Evolutionary conservation across 1,140 invertebrate species (phyloP).

Genomic region (Cyclargus thomasi): DNA sequence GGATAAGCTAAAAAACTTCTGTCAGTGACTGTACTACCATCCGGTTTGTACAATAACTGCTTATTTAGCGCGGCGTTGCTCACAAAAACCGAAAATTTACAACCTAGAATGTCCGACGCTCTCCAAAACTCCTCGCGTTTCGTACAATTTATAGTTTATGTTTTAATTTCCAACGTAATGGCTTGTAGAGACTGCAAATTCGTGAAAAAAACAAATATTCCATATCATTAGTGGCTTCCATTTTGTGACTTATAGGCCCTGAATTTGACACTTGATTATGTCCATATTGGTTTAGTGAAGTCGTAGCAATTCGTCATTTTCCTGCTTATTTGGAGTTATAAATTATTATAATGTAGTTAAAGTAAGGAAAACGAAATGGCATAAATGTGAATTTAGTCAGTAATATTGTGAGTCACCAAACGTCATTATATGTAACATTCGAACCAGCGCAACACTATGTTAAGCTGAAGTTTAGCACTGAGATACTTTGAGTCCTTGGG

Average conservation of each 20-base stretch:
- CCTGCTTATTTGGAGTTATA: neutral
- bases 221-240: slow-evolving; percentile 5
- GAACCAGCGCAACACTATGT: no score
- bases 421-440: no score
- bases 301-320: neutral
- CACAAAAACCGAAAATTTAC: slow-evolving; percentile 18
- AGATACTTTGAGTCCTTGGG: no score
- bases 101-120: slow-evolving; percentile 2
- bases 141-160: slow-evolving; percentile 5
- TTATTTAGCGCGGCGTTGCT: slow-evolving; percentile 17
- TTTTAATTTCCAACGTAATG: slow-evolving; percentile 11
- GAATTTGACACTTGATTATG: neutral
- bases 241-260: neutral
- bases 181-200: neutral
- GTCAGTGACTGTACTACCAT: slow-evolving; percentile 7
- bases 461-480: no score
- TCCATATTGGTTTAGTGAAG: neutral
- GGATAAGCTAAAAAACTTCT: neutral
- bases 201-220: neutral
- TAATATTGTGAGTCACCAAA: no score
- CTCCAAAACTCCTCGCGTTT: slow-evolving; percentile 8
- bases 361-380: no score
- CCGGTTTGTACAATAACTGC: slow-evolving; percentile 14
- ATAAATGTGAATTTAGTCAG: no score
- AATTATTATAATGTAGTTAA: no score